phyloP scores from a whole-genome alignment of 2,797 vertebrate genomes.

The Pseudochirops corinnae region DNA sequence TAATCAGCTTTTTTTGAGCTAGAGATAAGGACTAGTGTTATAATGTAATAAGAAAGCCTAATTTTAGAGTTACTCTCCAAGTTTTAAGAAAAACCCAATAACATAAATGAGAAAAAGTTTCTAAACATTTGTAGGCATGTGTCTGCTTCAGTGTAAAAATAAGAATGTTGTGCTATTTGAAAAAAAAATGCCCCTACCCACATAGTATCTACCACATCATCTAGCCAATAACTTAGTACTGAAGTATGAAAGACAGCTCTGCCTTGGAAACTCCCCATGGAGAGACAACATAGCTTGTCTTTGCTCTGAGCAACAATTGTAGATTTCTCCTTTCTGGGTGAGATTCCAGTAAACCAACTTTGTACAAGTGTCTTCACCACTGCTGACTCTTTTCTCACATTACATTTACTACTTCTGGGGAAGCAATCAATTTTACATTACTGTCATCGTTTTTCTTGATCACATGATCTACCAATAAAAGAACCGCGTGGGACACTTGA shows the following conservation, averaged over 20 bases:
- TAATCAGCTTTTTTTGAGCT: slow-evolving; percentile 46
- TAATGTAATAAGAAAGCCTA: slow-evolving; percentile 51
- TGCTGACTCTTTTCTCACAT: neutral
- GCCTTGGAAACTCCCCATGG: slow-evolving; percentile 87
- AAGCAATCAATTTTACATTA: neutral
- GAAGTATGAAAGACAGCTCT: slow-evolving; percentile 55
- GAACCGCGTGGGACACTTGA: neutral
- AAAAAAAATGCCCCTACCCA: slow-evolving; percentile 87
- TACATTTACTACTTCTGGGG: neutral
- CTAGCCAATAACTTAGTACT: slow-evolving; percentile 76
- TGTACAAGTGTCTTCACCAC: neutral
- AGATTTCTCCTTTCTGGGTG: slow-evolving; percentile 60
- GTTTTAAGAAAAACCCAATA: slow-evolving; percentile 68
- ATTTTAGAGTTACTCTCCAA: slow-evolving; percentile 57
- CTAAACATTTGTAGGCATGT: slow-evolving; percentile 63
- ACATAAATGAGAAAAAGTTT: slow-evolving; percentile 73
- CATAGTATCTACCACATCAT: slow-evolving; percentile 79
- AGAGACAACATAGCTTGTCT: slow-evolving; percentile 81
- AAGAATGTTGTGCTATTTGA: slow-evolving; percentile 80
- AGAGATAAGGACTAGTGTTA: slow-evolving; percentile 12
- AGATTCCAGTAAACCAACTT: slow-evolving; percentile 74
- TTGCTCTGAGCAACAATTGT: slow-evolving; percentile 62
- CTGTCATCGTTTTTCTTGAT: neutral
- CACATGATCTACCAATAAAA: neutral
- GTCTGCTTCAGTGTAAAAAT: slow-evolving; percentile 66